Percentiles rank a stretch among this genome's conserved stretches.
Conservation (phyloP, 2,888 invertebrate species). For the Scaptomyza parva region DNA sequence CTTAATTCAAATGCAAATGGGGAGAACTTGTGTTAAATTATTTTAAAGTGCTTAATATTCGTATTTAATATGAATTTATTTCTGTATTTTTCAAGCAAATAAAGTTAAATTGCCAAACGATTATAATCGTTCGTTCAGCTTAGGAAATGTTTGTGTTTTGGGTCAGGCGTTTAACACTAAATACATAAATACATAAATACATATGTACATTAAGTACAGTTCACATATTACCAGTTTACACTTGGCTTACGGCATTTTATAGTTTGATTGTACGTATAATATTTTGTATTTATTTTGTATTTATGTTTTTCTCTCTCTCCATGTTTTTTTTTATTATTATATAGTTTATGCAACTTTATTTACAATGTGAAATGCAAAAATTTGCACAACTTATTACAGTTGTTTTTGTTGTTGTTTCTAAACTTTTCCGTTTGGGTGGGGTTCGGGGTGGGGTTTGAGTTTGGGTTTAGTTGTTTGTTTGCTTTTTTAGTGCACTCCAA, state of each 20-base stretch:
- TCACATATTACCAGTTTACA: constrained; percentile 39
- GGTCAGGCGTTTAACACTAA: constrained; percentile 6
- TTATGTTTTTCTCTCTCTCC: too few species aligned
- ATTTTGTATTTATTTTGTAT: too few species aligned
- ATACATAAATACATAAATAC: too few species aligned
- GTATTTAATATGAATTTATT: too few species aligned
- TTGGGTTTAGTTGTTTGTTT: constrained; percentile 50
- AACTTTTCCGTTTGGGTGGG: constrained; percentile 67
- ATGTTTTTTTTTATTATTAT: constrained; percentile 29
- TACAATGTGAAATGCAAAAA: constrained; percentile 76
- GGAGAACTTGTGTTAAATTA: background rate
- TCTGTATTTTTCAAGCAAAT: background rate
- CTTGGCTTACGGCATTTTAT: constrained; percentile 53
- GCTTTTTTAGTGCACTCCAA: constrained; percentile 49
- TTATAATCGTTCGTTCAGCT: constrained; percentile 7
- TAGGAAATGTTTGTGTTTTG: background rate
- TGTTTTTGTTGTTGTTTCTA: constrained; percentile 75
- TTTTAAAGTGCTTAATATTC: background rate
- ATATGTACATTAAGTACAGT: constrained; percentile 3
- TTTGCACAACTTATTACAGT: constrained; percentile 76
- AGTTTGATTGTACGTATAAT: constrained; percentile 31
- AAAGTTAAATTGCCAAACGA: constrained; percentile 1
- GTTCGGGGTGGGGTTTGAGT: constrained; percentile 27
- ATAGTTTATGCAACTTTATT: constrained; percentile 67
- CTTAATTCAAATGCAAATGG: constrained; percentile 1